These are phyloP conservation scores for Pimpla rufipes DNA, from an alignment of 2,888 invertebrate species.

Conservation along the genomic window DNA sequence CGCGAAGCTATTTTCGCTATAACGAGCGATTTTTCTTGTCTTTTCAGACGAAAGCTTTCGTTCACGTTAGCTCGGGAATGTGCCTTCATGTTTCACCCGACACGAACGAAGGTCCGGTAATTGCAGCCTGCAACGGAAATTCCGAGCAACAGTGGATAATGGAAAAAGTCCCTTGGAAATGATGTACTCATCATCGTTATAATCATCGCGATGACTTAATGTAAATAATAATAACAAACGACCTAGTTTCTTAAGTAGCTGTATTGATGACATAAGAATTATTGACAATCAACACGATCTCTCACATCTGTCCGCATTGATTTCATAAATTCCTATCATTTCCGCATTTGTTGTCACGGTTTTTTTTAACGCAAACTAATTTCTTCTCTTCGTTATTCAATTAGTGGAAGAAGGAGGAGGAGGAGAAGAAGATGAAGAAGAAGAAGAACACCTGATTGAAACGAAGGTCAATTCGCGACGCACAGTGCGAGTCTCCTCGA, in stretches of 20 bases:
- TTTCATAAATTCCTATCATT: not conserved
- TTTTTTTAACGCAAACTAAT: not conserved
- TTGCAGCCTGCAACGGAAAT: conserved; percentile 87
- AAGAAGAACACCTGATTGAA: conserved; percentile 18
- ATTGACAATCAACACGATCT: conserved; percentile 59
- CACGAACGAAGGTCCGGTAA: conserved; percentile 87
- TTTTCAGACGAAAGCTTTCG: conserved; percentile 86
- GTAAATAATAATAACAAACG: conserved; percentile 65
- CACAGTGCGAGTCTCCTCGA: conserved; percentile 25
- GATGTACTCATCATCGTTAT: conserved; percentile 62
- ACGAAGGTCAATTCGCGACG: conserved; percentile 28
- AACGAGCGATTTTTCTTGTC: conserved; percentile 33
- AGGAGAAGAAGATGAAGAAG: no score
- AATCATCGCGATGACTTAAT: conserved; percentile 42
- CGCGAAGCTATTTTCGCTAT: not conserved
- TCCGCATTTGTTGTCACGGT: not conserved
- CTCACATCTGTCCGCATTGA: conserved; percentile 16
- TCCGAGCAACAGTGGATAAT: conserved; percentile 90
- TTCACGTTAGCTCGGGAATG: conserved; percentile 87
- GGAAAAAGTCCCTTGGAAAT: conserved; percentile 90
- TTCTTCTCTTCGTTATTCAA: conserved; percentile 4
- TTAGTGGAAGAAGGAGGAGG: conserved; percentile 19
- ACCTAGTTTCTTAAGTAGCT: conserved; percentile 36
- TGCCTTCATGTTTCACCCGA: conserved; percentile 87
- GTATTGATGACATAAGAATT: conserved; percentile 39